phyloP scores from a whole-genome alignment of 2,888 invertebrate genomes.

The Tipula vernalis region DNA sequence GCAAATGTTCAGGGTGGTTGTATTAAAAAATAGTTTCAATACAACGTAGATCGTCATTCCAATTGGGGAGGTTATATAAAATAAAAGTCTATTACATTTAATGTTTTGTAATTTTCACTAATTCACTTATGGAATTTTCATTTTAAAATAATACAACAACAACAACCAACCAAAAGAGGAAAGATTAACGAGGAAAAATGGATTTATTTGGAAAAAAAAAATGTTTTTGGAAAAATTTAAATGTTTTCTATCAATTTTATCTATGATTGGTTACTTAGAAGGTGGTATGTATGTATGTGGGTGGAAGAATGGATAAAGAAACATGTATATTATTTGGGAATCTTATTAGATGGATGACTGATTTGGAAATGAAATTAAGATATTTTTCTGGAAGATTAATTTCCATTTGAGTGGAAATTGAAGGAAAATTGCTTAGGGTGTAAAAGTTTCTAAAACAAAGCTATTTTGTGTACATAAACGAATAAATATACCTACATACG shows the following conservation, averaged over 20 bases:
- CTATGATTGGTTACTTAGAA: neutral
- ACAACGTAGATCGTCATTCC: neutral
- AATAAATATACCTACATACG: neutral
- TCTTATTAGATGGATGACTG: constrained; percentile 4
- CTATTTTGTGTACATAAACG: neutral
- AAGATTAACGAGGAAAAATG: constrained; percentile 4
- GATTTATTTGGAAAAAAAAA: neutral
- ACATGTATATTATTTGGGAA: neutral
- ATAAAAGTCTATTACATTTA: neutral
- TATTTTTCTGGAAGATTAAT: neutral
- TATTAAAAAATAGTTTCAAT: neutral
- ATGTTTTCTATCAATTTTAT: neutral
- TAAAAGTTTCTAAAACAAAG: neutral
- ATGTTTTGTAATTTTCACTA: constrained; percentile 4
- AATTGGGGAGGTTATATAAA: neutral
- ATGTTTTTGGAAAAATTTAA: neutral
- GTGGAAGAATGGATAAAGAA: neutral
- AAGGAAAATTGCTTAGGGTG: neutral
- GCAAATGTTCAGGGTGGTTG: neutral
- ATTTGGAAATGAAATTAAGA: neutral
- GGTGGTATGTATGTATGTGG: neutral
- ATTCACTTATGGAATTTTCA: neutral
- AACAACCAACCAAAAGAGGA: neutral
- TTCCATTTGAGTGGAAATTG: neutral
- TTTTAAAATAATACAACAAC: neutral